Evolutionary conservation across 2,113 vertebrate species (phyloP).

Genomic region (Cavia porcellus): DNA sequence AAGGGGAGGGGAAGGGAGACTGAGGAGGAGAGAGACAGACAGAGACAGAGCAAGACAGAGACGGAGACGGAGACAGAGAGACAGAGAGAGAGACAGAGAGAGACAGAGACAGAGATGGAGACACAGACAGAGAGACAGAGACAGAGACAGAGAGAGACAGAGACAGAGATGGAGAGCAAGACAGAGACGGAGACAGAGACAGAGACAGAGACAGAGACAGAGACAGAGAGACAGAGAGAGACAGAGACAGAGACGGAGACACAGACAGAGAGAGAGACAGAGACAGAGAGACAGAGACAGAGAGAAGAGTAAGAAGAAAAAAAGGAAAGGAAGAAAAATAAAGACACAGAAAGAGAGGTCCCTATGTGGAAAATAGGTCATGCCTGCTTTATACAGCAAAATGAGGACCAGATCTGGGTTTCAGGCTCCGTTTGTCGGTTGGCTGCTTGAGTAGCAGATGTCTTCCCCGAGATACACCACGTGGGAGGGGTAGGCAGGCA

Average conservation of each 20-base stretch:
- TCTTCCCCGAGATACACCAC: background rate
- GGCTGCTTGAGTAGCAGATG: no score
- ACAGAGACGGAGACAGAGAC: background rate
- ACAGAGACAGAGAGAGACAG: no score
- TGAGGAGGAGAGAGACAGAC: background rate
- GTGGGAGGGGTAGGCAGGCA: no score
- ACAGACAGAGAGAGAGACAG: background rate
- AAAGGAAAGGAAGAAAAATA: rapidly evolving
- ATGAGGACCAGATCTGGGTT: no score
- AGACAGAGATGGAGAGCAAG: rapidly evolving
- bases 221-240: background rate
- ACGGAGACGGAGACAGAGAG: background rate
- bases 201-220: no score
- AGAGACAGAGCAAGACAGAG: rapidly evolving
- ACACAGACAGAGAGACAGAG: background rate
- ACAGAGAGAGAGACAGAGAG: background rate
- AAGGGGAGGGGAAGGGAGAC: no score
- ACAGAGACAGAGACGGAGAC: background rate
- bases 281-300: rapidly evolving
- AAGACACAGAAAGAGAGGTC: background rate
- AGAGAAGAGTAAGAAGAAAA: background rate
- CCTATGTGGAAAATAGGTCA: background rate
- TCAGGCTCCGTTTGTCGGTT: no score
- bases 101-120: no score
- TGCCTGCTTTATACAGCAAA: background rate